Evolutionary conservation across 2,888 invertebrate species (phyloP).

Genomic region (Metopia argyrocephala): DNA sequence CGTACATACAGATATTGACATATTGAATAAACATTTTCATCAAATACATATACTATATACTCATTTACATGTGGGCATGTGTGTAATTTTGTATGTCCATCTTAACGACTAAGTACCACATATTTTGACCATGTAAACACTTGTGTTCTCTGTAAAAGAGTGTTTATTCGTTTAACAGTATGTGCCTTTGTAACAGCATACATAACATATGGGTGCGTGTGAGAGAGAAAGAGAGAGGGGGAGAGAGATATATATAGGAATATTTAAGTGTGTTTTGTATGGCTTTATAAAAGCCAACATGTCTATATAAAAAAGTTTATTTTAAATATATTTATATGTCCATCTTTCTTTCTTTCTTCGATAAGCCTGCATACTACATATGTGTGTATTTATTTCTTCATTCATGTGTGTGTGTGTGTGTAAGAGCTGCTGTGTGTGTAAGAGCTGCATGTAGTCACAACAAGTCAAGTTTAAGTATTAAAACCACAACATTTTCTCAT

Average conservation of each 20-base stretch:
- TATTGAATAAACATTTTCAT: background rate
- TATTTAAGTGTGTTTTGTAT: slow-evolving; percentile 36
- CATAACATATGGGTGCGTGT: background rate
- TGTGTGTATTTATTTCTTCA: background rate
- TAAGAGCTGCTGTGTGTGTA: slow-evolving; percentile 56
- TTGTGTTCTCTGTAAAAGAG: slow-evolving; percentile 28
- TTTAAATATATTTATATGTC: slow-evolving; percentile 20
- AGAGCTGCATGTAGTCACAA: background rate
- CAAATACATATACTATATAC: background rate
- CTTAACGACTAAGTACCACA: slow-evolving; percentile 47
- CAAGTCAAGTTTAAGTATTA: slow-evolving; percentile 55
- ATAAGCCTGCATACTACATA: slow-evolving; percentile 17
- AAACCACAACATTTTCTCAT: slow-evolving; percentile 57
- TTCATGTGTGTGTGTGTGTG: slow-evolving; percentile 53
- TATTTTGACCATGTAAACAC: slow-evolving; percentile 60
- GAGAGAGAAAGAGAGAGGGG: background rate
- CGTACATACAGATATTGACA: background rate
- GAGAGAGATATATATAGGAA: background rate
- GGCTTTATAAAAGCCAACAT: slow-evolving; percentile 54
- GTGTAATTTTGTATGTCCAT: background rate
- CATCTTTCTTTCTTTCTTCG: too few relatives aligned
- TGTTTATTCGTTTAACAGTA: background rate
- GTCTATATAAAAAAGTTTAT: background rate
- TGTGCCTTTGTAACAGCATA: background rate
- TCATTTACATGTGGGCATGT: background rate